These are phyloP conservation scores for Neosilurus mollespiculum DNA, from an alignment of 2,797 vertebrate species.

Conservation along the genomic window DNA sequence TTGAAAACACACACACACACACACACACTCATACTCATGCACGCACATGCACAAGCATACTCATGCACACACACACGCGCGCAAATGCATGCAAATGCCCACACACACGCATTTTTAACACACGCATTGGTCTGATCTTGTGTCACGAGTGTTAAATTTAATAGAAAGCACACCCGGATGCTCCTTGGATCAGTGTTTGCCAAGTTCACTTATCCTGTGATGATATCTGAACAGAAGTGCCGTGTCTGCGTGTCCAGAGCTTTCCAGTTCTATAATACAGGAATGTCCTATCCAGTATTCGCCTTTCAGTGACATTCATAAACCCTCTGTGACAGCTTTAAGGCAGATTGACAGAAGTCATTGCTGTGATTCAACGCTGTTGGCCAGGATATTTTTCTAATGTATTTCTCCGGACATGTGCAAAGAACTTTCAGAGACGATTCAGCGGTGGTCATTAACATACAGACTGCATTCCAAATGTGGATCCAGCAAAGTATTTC, in stretches of 20 bases:
- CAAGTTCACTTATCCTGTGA: not conserved
- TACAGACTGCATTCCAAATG: not conserved
- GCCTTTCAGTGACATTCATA: not conserved
- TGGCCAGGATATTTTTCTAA: not conserved
- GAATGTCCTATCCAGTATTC: not conserved
- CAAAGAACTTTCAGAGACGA: not conserved
- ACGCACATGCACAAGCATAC: no score
- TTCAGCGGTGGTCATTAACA: not conserved
- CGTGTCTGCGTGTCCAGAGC: not conserved
- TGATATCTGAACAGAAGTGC: slow-evolving; percentile 7
- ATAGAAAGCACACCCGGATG: slow-evolving; percentile 12
- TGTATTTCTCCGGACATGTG: not conserved
- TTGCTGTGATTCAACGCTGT: not conserved
- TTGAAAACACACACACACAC: not conserved
- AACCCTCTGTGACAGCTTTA: slow-evolving; percentile 8
- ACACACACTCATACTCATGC: slow-evolving; percentile 2
- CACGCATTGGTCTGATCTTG: slow-evolving; percentile 18
- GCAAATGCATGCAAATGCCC: no score
- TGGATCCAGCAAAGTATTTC: not conserved
- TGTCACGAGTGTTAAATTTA: slow-evolving; percentile 19
- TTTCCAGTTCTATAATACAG: not conserved
- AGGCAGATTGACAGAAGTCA: not conserved
- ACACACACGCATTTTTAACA: no score
- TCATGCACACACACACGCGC: no score
- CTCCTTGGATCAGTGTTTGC: not conserved